Base-by-base conservation (phyloP, 2,113 vertebrate genomes). In the Hirundichthys speculiger region DNA sequence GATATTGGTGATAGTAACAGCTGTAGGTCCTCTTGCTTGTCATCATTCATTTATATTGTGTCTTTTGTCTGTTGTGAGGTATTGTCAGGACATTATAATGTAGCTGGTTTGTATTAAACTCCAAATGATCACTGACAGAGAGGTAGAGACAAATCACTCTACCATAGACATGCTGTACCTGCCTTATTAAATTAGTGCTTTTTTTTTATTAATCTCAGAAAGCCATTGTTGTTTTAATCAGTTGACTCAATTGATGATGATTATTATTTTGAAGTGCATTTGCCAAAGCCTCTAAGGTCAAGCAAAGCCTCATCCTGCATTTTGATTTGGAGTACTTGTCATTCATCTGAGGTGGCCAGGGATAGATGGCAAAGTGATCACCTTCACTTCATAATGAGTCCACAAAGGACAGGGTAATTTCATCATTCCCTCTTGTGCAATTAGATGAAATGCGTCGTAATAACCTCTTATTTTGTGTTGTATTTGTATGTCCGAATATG, bases 361-460 rank as follows among this genome's bases (percentile, higher is more conserved):
- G 58, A 52, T 50, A 60, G 75, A 72, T 40, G 21, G 50, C 69
- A 60, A 13, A 80, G 69, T 49, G 41, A 82, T 75, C 50, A 58
- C 34, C 61, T 51, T 64, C 16, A 27, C 52, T n/a, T 52, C 2
- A 53, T 89, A 85, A 90, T 86, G 71, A 86, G 83, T 69, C 83
- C 88, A 83, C 79, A 51, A 87, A 81, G 82, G 77, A 74, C 73
- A 53, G 22, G 39, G 2, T 70, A 61, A 48, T 69, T 77, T 46
- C 13, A 50, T 56, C 55, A 48, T 76, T 73, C 76, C 86, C 69
- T 64, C 80, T 78, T 51, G 79, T 22, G n/a, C 72, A 83, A 87
- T 88, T 90, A 86, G 63, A 34, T 52, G 79, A 75, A 79, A 54
- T 39, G 71, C 55, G 20, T 70, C 81, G 40, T 79, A 63, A 59